Evolutionary conservation across 2,797 vertebrate genomes (phyloP), one percentile per base, ranked within the genome.

Genomic region (Discoglossus pictus): DNA sequence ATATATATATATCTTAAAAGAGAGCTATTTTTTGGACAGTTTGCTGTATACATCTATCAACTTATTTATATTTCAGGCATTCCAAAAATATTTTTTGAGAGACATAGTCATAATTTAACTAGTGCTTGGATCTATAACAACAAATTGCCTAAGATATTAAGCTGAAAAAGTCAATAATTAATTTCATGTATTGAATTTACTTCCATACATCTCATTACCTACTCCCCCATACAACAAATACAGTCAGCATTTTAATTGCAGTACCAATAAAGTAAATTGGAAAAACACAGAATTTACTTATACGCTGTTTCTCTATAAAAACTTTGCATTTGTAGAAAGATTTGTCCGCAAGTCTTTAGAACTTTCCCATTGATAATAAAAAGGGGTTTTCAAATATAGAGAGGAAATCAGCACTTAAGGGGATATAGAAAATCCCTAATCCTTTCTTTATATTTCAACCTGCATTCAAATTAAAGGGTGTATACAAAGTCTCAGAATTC

Each of bases 101-200:
- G 43, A 47, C 43, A 18, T 21, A 53, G 38, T 43, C 31, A 31
- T 44, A 64, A 53, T 54, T 65, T 9, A 12, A 65, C 16, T 4
- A 31, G 40, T 40, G 18, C 9, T n/a, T 3, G 46, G 51, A 68
- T 68, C 65, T 53, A 68, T 68, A 68, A 68, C 25, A 61, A 68
- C 56, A 68, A 68, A 68, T 68, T 68, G 59, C 65, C 61, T 61
- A 48, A 25, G 50, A 48, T 68, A 61, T 53, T 52, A 50, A 31
- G 39, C 47, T 60, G 27, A 46, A 61, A 68, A 68, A 68, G 65
- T 68, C 65, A 61, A 68, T 68, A 35, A 68, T 68, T 68, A 68
- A 68, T 68, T 68, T 68, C 56, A 68, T 52, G 47, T 67, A 67
- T 67, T 67, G 65, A 67, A 59, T 67, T 59, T 67, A 59, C 51